Evolutionary conservation across 2,113 vertebrate genomes (phyloP).

Genomic region (Solea senegalensis): DNA sequence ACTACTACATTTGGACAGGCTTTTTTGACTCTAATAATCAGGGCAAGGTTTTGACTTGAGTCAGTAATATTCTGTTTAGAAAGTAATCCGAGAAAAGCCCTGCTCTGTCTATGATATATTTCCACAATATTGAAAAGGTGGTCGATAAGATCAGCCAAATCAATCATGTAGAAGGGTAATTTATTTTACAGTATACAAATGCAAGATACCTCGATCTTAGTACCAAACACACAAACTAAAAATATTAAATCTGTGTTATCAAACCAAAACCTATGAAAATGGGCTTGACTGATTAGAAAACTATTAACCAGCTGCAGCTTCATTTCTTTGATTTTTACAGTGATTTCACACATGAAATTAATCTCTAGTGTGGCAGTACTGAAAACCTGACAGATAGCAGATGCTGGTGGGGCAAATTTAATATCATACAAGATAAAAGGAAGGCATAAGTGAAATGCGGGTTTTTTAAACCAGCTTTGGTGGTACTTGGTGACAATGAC

Average conservation of each 20-base stretch:
- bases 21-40: conserved; percentile 24
- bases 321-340: neutral
- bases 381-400: no score
- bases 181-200: conserved; percentile 28
- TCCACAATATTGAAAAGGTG: conserved; percentile 55
- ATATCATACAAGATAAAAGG: no score
- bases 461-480: no score
- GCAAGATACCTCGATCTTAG: conserved; percentile 32
- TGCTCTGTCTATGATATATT: conserved; percentile 47
- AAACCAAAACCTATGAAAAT: conserved; percentile 27
- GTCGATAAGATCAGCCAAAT: conserved; percentile 57
- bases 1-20: conserved; percentile 9
- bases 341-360: no score
- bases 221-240: conserved; percentile 21
- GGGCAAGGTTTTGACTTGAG: conserved; percentile 35
- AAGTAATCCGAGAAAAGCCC: conserved; percentile 24
- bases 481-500: no score
- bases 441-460: no score
- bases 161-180: conserved; percentile 60
- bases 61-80: conserved; percentile 21
- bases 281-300: neutral
- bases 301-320: neutral
- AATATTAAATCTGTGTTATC: conserved; percentile 37
- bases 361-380: no score
- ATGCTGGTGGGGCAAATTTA: no score